A percentile compares a stretch with the other conserved stretches of the same genome.
These are phyloP conservation scores for Gymnothorax reevesii DNA, from an alignment of 2,797 vertebrate species.

Conservation along the genomic window DNA sequence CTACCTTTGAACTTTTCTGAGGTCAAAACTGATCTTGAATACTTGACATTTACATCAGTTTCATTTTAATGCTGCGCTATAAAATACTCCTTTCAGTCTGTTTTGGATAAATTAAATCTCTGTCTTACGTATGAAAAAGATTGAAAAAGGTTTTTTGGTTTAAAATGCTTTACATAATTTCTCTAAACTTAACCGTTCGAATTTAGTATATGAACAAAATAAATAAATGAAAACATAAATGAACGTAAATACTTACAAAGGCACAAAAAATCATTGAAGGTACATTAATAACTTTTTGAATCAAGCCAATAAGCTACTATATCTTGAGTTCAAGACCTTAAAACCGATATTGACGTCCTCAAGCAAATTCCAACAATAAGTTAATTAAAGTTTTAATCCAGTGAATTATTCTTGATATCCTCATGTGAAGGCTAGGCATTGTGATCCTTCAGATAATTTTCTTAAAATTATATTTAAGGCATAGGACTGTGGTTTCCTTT, in stretches of 20 bases:
- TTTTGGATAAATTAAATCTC: neutral
- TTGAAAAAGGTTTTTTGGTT: neutral
- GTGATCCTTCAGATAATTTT: neutral
- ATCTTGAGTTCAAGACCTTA: neutral
- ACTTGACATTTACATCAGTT: neutral
- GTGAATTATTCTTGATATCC: constrained; percentile 2
- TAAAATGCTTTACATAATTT: neutral
- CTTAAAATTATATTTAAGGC: neutral
- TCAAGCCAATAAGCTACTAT: neutral
- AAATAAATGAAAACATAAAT: neutral
- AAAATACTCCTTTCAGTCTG: neutral
- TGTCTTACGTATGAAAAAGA: neutral
- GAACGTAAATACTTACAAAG: neutral
- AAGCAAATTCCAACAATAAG: neutral
- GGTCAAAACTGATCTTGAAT: neutral
- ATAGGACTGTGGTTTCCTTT: neutral
- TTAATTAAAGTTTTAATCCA: constrained; percentile 16
- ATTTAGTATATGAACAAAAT: neutral
- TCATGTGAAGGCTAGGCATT: neutral
- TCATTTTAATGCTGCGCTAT: neutral
- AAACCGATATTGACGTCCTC: neutral
- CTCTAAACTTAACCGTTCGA: no score
- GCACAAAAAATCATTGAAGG: no score
- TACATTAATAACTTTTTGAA: no score
- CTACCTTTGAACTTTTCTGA: neutral